Base-by-base conservation (phyloP, 2,113 vertebrate species). In the Typhlomys cinereus region DNA sequence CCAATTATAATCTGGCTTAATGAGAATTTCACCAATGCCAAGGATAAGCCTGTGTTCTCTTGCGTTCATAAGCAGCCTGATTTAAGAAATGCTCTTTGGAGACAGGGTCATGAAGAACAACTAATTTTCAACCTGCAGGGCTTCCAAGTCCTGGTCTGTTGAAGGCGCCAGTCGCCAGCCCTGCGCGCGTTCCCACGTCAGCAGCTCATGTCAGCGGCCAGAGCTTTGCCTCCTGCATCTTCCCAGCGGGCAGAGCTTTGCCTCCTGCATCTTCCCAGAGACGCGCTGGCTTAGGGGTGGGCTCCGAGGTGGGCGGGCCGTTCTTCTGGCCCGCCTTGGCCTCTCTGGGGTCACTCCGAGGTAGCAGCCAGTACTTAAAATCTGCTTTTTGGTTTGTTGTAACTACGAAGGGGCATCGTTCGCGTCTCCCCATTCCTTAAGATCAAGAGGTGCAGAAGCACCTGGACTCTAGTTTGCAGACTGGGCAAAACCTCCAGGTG, bases 311-410 rank as follows among this genome's bases (percentile, higher is more conserved):
- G 25, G 18, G n/a, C 62, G 95, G 82, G 94, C 90, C 76, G 15
- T 88, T 91, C 86, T 62, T 18, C 95, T 93, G 97, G 96, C 93
- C 93, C 96, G 96, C 96, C 94, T 61, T 61, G 69, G 66, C 93
- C 82, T 96, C 95, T 96, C 14, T 29, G 96, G n/a, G 97, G 97
- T 98, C 97, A 96, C 94, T 23, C 67, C 73, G 73, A 92, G 96
- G 95, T 78, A 95, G 97, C 86, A 31, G 67, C 88, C 69, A 94
- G 92, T 70, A 90, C 11, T 85, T 52, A 96, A 96, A 98, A 98
- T 98, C 97, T 98, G 98, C 71, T 97, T 98, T n/a, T 93, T 96
- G 96, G 95, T 98, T 98, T 95, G 74, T 90, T 85, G 96, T 59
- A 66, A 82, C 96, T 84, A 97, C 96, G 94, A 96, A 97, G 95